phyloP scores from a whole-genome alignment of 2,797 vertebrate genomes.

The Lepilemur ruficaudatus region DNA sequence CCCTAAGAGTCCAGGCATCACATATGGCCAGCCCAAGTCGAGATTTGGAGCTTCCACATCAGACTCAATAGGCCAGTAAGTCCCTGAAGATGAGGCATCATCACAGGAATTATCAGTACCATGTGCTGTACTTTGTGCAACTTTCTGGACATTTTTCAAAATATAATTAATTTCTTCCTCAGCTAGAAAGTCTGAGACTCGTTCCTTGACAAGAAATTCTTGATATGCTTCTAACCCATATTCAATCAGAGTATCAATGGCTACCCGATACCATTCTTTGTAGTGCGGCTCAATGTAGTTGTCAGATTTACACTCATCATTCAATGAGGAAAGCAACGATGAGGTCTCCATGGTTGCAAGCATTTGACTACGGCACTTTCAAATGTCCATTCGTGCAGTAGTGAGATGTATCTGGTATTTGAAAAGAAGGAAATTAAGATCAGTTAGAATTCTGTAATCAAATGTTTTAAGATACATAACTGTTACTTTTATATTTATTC shows the following conservation, averaged over 20 bases:
- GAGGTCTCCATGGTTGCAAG: slow-evolving; percentile 89
- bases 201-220: slow-evolving; percentile 92
- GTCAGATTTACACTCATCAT: slow-evolving; percentile 90
- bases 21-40: slow-evolving; percentile 95
- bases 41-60: slow-evolving; percentile 95
- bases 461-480: neutral
- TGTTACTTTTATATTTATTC: neutral
- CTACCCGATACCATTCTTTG: slow-evolving; percentile 94
- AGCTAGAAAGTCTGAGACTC: slow-evolving; percentile 91
- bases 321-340: slow-evolving; percentile 92
- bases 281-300: slow-evolving; percentile 95
- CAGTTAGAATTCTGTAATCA: neutral
- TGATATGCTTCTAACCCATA: slow-evolving; percentile 89
- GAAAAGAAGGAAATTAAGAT: slow-evolving; percentile 62
- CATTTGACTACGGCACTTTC: slow-evolving; percentile 66
- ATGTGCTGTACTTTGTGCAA: slow-evolving; percentile 78
- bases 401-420: slow-evolving; percentile 66
- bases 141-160: slow-evolving; percentile 86
- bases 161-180: slow-evolving; percentile 95
- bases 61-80: slow-evolving; percentile 96
- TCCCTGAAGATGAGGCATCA: slow-evolving; percentile 92
- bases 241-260: slow-evolving; percentile 91
- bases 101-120: slow-evolving; percentile 85
- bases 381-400: slow-evolving; percentile 77
- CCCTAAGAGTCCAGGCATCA: slow-evolving; percentile 85